These are phyloP conservation scores for Battus philenor DNA, from an alignment of 1,140 invertebrate genomes.

Conservation along the genomic window DNA sequence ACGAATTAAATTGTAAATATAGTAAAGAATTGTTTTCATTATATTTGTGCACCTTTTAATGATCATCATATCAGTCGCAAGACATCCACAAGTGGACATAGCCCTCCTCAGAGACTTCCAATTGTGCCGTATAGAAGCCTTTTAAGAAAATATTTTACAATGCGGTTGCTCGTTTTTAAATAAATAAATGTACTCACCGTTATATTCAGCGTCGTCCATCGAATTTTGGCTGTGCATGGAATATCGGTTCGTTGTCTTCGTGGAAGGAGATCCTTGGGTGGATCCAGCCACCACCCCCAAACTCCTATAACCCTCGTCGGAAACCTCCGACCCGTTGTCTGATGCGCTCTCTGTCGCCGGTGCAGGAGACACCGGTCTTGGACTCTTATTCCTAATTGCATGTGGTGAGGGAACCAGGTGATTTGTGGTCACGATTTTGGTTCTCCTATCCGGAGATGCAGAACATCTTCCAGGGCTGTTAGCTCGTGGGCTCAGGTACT, in stretches of 20 bases:
- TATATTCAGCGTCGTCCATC: slow-evolving; percentile 81
- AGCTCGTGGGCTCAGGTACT: slow-evolving; percentile 44
- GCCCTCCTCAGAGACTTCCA: no score
- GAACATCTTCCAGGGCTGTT: slow-evolving; percentile 67
- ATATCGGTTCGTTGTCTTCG: slow-evolving; percentile 76
- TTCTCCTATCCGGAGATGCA: slow-evolving; percentile 56
- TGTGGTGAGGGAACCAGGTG: slow-evolving; percentile 61
- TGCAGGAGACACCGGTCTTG: slow-evolving; percentile 58
- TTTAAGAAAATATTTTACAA: no score
- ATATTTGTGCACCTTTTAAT: no score
- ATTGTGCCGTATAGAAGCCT: no score
- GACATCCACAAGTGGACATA: no score
- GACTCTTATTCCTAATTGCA: slow-evolving; percentile 55
- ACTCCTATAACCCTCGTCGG: slow-evolving; percentile 91
- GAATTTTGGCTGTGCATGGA: slow-evolving; percentile 81
- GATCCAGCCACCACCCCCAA: slow-evolving; percentile 80
- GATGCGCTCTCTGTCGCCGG: slow-evolving; percentile 78
- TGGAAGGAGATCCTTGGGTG: slow-evolving; percentile 62
- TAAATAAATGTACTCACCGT: slow-evolving; percentile 78
- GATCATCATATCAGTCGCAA: no score
- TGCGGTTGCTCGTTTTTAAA: no score
- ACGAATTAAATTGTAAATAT: no score
- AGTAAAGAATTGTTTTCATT: no score
- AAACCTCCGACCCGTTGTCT: slow-evolving; percentile 90
- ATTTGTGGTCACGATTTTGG: slow-evolving; percentile 52